Percentiles rank a stretch among this genome's conserved stretches.
phyloP scores from a whole-genome alignment of 2,797 vertebrate species.

The Gila robusta region DNA sequence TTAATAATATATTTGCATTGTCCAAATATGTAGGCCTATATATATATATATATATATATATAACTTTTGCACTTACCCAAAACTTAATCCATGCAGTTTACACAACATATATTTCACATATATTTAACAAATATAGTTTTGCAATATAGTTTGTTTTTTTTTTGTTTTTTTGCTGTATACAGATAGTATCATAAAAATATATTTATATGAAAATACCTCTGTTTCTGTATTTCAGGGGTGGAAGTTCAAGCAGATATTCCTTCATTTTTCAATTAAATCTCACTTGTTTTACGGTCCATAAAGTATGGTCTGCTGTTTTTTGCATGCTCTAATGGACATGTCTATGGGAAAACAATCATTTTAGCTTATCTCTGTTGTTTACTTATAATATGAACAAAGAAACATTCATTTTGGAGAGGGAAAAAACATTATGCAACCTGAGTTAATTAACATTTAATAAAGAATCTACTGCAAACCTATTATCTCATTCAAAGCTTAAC shows the following conservation, averaged over 20 bases:
- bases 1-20: too few relatives aligned
- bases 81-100: too few relatives aligned
- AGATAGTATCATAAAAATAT: background rate
- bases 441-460: conserved; percentile 22
- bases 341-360: background rate
- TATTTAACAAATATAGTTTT: background rate
- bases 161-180: background rate
- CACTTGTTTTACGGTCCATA: background rate
- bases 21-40: too few relatives aligned
- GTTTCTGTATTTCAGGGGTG: conserved; percentile 9
- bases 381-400: conserved; percentile 1
- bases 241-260: conserved; percentile 20
- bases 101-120: too few relatives aligned
- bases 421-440: background rate
- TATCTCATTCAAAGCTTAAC: conserved; percentile 26
- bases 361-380: conserved; percentile 5
- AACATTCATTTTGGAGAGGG: background rate
- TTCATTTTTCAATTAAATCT: conserved; percentile 44
- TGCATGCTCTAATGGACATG: conserved; percentile 8
- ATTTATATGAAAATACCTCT: background rate
- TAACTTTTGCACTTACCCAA: too few relatives aligned
- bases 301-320: conserved; percentile 8
- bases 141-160: background rate
- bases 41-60: too few relatives aligned
- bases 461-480: background rate